These are phyloP conservation scores for Struthidea cinerea DNA, from an alignment of 2,113 vertebrate species.

Conservation along the genomic window DNA sequence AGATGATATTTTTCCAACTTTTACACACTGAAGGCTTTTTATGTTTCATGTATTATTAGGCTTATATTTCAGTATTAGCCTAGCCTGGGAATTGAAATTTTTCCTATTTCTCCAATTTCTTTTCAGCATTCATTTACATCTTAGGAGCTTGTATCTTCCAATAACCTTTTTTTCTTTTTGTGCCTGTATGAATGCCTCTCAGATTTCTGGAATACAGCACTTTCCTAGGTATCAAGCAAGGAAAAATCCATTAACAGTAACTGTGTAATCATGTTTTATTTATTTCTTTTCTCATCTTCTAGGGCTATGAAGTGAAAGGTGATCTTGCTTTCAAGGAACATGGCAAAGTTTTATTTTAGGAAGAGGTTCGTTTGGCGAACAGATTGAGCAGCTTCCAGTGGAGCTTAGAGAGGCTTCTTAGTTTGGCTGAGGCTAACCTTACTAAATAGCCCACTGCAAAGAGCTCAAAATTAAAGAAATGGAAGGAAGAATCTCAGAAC, in stretches of 20 bases:
- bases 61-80: not conserved
- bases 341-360: not conserved
- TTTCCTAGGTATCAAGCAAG: not conserved
- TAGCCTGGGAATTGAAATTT: not conserved
- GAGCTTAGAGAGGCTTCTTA: not conserved
- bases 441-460: not conserved
- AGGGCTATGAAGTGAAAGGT: not conserved
- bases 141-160: not conserved
- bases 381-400: not conserved
- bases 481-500: not conserved
- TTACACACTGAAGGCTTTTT: not conserved
- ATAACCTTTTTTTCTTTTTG: not conserved
- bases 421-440: not conserved
- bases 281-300: not conserved
- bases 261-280: not conserved
- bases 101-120: not conserved
- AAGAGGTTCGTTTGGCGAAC: not conserved
- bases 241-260: not conserved
- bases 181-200: not conserved
- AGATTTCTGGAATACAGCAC: not conserved
- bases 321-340: not conserved
- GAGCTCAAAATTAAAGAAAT: not conserved
- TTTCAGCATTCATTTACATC: not conserved
- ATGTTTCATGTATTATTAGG: not conserved
- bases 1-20: not conserved